phyloP scores from a whole-genome alignment of 2,888 invertebrate species.

The Agapostemon virescens region DNA sequence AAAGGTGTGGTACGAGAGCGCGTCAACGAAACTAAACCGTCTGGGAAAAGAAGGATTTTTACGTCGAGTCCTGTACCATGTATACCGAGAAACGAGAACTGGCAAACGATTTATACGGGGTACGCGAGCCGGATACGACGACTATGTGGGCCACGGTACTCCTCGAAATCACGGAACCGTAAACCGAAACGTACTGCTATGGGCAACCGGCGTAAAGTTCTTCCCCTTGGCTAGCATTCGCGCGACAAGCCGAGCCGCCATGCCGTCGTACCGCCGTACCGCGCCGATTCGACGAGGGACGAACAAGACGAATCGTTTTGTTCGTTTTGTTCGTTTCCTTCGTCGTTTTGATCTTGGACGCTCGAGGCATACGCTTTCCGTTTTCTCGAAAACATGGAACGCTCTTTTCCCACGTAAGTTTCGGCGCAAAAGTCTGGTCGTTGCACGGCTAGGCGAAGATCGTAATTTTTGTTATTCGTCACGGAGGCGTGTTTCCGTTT shows the following conservation, averaged over 20 bases:
- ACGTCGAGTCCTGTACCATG: too few species aligned
- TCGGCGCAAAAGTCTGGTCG: too few species aligned
- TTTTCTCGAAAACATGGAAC: background rate
- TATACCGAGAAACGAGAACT: too few species aligned
- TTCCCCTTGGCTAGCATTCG: slow-evolving; percentile 37
- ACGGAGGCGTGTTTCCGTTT: background rate
- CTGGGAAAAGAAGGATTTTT: slow-evolving; percentile 12
- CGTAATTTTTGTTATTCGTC: background rate
- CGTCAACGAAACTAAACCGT: slow-evolving; percentile 36
- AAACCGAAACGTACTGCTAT: slow-evolving; percentile 63
- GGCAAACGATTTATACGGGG: slow-evolving; percentile 49
- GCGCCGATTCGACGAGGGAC: slow-evolving; percentile 16
- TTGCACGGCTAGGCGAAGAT: too few species aligned
- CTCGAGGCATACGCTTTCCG: background rate
- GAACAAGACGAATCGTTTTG: slow-evolving; percentile 44
- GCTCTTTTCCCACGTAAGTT: too few species aligned
- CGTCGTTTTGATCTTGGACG: background rate
- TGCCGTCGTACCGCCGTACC: slow-evolving; percentile 7
- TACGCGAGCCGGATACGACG: slow-evolving; percentile 52
- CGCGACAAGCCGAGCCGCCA: slow-evolving; percentile 25
- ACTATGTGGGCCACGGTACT: slow-evolving; percentile 66
- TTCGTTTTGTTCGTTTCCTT: too few species aligned
- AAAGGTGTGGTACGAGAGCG: too few species aligned
- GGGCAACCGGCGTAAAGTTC: slow-evolving; percentile 63
- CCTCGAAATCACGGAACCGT: slow-evolving; percentile 66